Percentiles rank a stretch among this genome's conserved stretches.
Evolutionary conservation across 2,888 invertebrate species (phyloP).

Genomic region (Pachliopta kotzebuea): DNA sequence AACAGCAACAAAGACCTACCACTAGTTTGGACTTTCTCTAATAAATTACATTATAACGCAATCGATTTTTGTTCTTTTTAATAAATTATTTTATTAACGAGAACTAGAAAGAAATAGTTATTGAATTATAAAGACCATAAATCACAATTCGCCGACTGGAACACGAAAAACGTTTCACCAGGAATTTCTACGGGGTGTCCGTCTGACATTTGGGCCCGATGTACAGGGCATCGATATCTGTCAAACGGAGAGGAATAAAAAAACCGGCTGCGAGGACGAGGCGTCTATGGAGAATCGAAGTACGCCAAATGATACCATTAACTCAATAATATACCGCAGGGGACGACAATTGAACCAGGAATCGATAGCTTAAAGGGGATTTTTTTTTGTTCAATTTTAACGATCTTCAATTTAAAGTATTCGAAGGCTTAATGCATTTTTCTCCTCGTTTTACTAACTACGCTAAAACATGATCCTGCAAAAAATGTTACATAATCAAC

Average conservation of each 20-base stretch:
- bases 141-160: slow-evolving; percentile 56
- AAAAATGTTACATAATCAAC: background rate
- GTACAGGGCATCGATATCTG: slow-evolving; percentile 58
- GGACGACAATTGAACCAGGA: slow-evolving; percentile 48
- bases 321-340: slow-evolving; percentile 65
- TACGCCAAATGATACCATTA: slow-evolving; percentile 75
- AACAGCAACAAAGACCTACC: too few species aligned
- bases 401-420: background rate
- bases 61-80: background rate
- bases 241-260: slow-evolving; percentile 59
- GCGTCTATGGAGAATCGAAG: slow-evolving; percentile 54
- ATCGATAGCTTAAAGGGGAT: slow-evolving; percentile 47
- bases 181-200: slow-evolving; percentile 43
- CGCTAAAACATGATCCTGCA: background rate
- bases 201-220: slow-evolving; percentile 34
- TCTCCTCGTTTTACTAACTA: background rate
- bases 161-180: slow-evolving; percentile 66
- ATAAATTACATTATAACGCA: too few species aligned
- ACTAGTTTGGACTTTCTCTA: too few species aligned
- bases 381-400: slow-evolving; percentile 17
- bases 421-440: background rate
- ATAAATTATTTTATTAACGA: background rate
- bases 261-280: slow-evolving; percentile 40
- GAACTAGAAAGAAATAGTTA: background rate
- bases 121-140: slow-evolving; percentile 44